A percentile compares a stretch with the other conserved stretches of the same genome.
Conservation (phyloP, 2,888 invertebrate genomes). For the Limulus polyphemus region DNA sequence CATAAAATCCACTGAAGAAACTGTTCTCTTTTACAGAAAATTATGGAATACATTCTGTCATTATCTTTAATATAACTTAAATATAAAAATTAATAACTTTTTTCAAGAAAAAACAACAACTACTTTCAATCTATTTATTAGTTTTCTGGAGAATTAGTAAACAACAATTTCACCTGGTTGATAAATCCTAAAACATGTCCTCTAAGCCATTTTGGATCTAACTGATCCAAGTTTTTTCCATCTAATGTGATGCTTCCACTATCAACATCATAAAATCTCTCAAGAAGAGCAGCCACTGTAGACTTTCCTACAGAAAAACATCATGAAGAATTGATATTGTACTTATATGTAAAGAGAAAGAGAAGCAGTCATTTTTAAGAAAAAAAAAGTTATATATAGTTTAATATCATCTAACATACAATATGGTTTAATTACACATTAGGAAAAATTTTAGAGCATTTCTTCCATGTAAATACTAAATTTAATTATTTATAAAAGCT, state of each 20-base stretch:
- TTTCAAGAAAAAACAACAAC: background rate
- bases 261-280: slow-evolving; percentile 73
- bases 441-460: no score
- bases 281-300: slow-evolving; percentile 74
- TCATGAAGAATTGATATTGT: no score
- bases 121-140: background rate
- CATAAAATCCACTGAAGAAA: no score
- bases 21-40: background rate
- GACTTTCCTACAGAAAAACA: slow-evolving; percentile 51
- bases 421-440: no score
- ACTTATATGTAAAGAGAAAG: no score
- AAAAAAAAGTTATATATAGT: no score
- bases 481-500: no score
- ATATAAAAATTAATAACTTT: no score
- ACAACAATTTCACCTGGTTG: slow-evolving; percentile 47
- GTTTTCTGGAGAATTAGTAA: background rate
- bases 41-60: background rate
- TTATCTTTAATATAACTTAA: background rate
- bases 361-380: no score
- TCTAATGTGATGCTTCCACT: slow-evolving; percentile 61
- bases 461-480: no score
- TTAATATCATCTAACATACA: no score
- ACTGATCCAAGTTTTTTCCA: slow-evolving; percentile 51
- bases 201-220: slow-evolving; percentile 74
- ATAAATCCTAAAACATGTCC: slow-evolving; percentile 73